Evolutionary conservation across 92 coral and sea anemone species (phyloP), one percentile per base, ranked within the genome.

Genomic region (Zoanthus gigantus): DNA sequence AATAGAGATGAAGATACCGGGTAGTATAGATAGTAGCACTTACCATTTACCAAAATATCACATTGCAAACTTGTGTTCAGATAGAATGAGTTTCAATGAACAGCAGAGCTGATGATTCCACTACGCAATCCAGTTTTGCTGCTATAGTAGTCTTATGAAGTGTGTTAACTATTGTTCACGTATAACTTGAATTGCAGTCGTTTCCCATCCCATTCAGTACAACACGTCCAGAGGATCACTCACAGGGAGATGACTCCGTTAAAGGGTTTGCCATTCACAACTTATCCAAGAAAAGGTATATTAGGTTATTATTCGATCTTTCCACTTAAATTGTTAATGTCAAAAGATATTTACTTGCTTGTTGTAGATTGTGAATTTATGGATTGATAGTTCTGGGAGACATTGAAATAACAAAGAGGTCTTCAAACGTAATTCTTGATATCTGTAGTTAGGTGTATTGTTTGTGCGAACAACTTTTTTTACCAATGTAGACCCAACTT

Each of bases 181-280:
- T 37, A 37, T 37, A 0, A 28, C 7, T 46, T 29, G 34, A 52
- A 65, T 63, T 63, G 52, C 73, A 56, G 73, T 73, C 45, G 48
- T 8, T 16, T 23, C 31, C 45, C 74, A n/a, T 13, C 5, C 8
- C 29, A 54, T 18, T 47, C 73, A 46, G 84, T 74, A 17, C 57
- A 83, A 17, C 92, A 88, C 46, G 56, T 85, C 71, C 90, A 90
- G 58, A 91, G 73, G 18, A 71, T 89, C 72, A 87, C 92, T n/a
- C 87, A 90, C 78, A 80, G 95, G 18, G 94, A 94, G 92, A 94
- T 94, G 95, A 88, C 95, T 11, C 98, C 98, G 17, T 92, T 94
- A 74, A 90, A 90, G 10, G 84, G 83, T 32, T 82, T 92, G 8
- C 90, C 93, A 65, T 86, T 57, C 37, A 86, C 83, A 88, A 84